Percentiles rank a stretch among this genome's conserved stretches.
These are phyloP conservation scores for Pantala flavescens DNA, from an alignment of 1,140 invertebrate species.

Conservation along the genomic window DNA sequence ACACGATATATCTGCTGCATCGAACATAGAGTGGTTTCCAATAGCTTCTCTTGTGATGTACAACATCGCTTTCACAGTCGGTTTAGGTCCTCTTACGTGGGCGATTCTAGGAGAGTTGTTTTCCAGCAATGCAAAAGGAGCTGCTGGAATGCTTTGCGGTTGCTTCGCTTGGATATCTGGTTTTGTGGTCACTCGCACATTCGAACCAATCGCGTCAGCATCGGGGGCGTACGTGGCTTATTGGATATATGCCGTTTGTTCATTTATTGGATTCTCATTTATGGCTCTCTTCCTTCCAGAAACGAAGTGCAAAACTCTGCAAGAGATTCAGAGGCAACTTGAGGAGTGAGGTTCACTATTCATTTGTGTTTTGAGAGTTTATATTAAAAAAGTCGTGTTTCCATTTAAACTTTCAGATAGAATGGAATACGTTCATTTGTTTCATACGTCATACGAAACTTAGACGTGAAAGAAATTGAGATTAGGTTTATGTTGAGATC, in stretches of 20 bases:
- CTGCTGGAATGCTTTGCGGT: conserved; percentile 29
- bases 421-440: too few relatives aligned
- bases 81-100: conserved; percentile 48
- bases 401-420: too few relatives aligned
- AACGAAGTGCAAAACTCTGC: background rate
- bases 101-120: conserved; percentile 51
- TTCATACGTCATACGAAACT: too few relatives aligned
- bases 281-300: background rate
- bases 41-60: conserved; percentile 44
- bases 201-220: background rate
- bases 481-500: too few relatives aligned
- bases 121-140: conserved; percentile 47
- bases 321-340: background rate
- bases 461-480: too few relatives aligned
- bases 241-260: background rate
- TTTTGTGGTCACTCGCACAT: background rate
- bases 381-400: too few relatives aligned
- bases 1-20: conserved; percentile 31
- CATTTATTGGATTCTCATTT: background rate
- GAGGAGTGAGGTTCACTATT: too few relatives aligned
- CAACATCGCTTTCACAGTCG: conserved; percentile 44
- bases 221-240: background rate
- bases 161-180: background rate
- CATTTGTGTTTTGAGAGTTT: too few relatives aligned
- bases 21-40: conserved; percentile 38